Evolutionary conservation across 2,113 vertebrate species (phyloP).

Genomic region (Lycaon pictus): DNA sequence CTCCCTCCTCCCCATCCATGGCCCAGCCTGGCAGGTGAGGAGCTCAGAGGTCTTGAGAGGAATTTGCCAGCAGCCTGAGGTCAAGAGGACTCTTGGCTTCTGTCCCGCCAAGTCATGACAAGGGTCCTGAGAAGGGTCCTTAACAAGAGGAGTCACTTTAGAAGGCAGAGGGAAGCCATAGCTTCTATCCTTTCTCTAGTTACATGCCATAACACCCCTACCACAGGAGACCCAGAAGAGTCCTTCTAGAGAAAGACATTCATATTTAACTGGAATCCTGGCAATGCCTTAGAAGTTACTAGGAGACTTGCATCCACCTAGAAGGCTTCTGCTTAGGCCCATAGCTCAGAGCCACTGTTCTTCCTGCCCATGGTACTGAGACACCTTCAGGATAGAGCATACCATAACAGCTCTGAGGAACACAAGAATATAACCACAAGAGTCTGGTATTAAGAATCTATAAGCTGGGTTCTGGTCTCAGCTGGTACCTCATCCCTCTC

Average conservation of each 20-base stretch:
- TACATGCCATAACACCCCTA: no score
- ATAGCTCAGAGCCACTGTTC: neutral
- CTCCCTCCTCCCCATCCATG: rapidly evolving
- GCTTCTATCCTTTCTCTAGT: neutral
- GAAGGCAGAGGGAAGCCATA: neutral
- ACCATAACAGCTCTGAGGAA: neutral
- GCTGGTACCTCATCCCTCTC: neutral
- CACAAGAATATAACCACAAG: neutral
- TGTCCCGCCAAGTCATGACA: neutral
- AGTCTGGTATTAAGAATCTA: neutral
- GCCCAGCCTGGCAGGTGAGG: no score
- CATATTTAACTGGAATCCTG: neutral
- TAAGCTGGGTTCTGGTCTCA: neutral
- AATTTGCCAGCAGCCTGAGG: neutral
- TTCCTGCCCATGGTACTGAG: neutral
- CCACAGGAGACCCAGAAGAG: neutral
- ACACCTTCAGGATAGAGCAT: no score
- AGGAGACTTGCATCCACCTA: neutral
- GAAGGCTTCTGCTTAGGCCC: neutral
- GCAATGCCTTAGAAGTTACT: no score
- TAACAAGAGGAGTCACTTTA: neutral
- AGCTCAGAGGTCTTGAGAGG: no score
- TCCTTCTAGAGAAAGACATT: neutral
- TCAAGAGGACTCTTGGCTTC: neutral
- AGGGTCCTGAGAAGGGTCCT: neutral